phyloP scores from a whole-genome alignment of 1,140 invertebrate species.

The Calosoma granatense region DNA sequence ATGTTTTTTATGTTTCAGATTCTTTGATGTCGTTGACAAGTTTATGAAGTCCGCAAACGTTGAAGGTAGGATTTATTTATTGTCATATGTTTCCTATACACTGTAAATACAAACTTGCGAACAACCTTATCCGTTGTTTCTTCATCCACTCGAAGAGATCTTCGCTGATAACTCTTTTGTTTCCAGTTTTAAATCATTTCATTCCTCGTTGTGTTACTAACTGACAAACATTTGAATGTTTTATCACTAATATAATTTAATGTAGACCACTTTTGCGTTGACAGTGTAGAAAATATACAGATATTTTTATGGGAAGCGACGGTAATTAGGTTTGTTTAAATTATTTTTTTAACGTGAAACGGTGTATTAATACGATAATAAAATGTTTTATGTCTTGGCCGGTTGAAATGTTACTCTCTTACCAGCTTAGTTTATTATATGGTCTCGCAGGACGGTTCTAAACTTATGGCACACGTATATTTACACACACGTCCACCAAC shows the following conservation, averaged over 20 bases:
- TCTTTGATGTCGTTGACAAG: constrained; percentile 5
- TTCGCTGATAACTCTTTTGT: too few relatives aligned
- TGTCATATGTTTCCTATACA: not conserved
- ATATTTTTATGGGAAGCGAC: not conserved
- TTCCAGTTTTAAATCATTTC: too few relatives aligned
- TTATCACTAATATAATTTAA: too few relatives aligned
- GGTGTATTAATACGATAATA: constrained; percentile 8
- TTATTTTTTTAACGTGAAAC: constrained; percentile 3
- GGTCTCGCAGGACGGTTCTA: too few relatives aligned
- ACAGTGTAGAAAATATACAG: constrained; percentile 3
- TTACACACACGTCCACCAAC: not conserved
- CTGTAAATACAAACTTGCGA: not conserved
- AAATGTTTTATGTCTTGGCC: not conserved
- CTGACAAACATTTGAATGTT: too few relatives aligned
- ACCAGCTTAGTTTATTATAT: not conserved
- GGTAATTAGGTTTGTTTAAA: constrained; percentile 7
- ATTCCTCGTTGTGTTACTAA: too few relatives aligned
- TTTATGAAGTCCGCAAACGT: constrained; percentile 1
- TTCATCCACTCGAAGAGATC: too few relatives aligned
- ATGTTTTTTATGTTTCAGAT: constrained; percentile 9
- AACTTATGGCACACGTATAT: not conserved
- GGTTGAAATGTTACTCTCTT: not conserved
- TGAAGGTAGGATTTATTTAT: constrained; percentile 5
- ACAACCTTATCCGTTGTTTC: too few relatives aligned
- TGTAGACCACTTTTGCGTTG: not conserved